These are phyloP conservation scores for Acanthurus lineatus DNA, from an alignment of 2,797 vertebrate species.

Conservation along the genomic window DNA sequence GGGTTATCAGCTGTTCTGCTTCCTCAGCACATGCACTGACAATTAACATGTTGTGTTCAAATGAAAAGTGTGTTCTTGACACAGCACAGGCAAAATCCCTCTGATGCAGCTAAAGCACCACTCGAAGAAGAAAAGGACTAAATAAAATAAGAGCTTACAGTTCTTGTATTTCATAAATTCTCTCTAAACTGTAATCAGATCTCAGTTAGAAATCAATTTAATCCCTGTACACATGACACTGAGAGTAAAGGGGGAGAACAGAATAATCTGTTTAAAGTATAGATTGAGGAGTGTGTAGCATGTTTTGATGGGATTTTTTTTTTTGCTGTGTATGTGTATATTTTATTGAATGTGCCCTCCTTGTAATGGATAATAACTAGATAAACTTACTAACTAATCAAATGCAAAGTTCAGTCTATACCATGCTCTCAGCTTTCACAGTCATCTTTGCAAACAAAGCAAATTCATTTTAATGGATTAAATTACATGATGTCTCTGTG, in stretches of 20 bases:
- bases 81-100: not conserved
- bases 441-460: conserved; percentile 2
- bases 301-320: not conserved
- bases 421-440: not conserved
- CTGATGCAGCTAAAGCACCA: not conserved
- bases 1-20: conserved; percentile 33
- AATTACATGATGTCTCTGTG: conserved; percentile 9
- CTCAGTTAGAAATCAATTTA: conserved; percentile 41
- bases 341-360: not conserved
- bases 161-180: not conserved
- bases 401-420: not conserved
- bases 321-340: not conserved
- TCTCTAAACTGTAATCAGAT: conserved; percentile 36
- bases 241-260: conserved; percentile 3
- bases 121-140: not conserved
- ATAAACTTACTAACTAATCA: not conserved
- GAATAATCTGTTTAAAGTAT: not conserved
- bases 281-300: not conserved
- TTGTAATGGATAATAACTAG: not conserved
- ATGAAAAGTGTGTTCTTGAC: not conserved
- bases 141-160: not conserved
- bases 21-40: conserved; percentile 38
- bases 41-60: not conserved
- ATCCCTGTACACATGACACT: not conserved
- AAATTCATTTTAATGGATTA: conserved; percentile 13